These are phyloP conservation scores for Scaptomyza parva DNA, from an alignment of 2,888 invertebrate genomes.

Conservation along the genomic window DNA sequence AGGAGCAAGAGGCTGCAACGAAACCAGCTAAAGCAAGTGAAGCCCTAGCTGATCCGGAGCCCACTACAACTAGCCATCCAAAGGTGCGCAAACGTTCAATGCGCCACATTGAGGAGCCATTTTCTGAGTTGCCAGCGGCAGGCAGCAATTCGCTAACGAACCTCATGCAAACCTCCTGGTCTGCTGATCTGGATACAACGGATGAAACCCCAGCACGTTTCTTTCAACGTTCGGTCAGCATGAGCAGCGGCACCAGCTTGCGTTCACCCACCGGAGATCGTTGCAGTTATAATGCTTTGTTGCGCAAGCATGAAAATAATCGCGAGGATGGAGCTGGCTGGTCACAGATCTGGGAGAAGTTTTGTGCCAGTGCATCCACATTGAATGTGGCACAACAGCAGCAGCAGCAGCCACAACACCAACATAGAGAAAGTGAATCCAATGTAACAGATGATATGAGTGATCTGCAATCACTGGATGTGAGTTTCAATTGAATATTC, in stretches of 20 bases:
- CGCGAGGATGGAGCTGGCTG: slow-evolving; percentile 80
- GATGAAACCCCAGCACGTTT: slow-evolving; percentile 48
- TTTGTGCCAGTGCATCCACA: slow-evolving; percentile 61
- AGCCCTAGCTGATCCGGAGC: slow-evolving; percentile 7
- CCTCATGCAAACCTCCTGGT: slow-evolving; percentile 84
- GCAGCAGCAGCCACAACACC: slow-evolving; percentile 1
- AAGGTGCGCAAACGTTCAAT: slow-evolving; percentile 44
- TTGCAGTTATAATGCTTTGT: slow-evolving; percentile 83
- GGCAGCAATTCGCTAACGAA: slow-evolving; percentile 81
- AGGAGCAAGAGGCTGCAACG: background rate
- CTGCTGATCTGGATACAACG: slow-evolving; percentile 71
- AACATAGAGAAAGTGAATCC: slow-evolving; percentile 38
- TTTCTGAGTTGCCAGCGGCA: slow-evolving; percentile 46
- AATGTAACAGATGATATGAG: slow-evolving; percentile 53
- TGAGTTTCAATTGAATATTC: slow-evolving; percentile 14
- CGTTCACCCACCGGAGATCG: slow-evolving; percentile 79
- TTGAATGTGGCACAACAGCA: slow-evolving; percentile 38
- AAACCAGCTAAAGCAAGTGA: background rate
- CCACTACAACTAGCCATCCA: slow-evolving; percentile 10
- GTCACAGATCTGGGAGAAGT: slow-evolving; percentile 87
- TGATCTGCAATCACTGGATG: slow-evolving; percentile 59
- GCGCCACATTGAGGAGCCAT: slow-evolving; percentile 48
- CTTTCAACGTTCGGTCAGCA: slow-evolving; percentile 82
- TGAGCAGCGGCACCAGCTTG: slow-evolving; percentile 77
- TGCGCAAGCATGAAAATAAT: slow-evolving; percentile 82